Evolutionary conservation across 2,113 vertebrate genomes (phyloP), one percentile per base, ranked within the genome.

Genomic region (Cebus imitator): DNA sequence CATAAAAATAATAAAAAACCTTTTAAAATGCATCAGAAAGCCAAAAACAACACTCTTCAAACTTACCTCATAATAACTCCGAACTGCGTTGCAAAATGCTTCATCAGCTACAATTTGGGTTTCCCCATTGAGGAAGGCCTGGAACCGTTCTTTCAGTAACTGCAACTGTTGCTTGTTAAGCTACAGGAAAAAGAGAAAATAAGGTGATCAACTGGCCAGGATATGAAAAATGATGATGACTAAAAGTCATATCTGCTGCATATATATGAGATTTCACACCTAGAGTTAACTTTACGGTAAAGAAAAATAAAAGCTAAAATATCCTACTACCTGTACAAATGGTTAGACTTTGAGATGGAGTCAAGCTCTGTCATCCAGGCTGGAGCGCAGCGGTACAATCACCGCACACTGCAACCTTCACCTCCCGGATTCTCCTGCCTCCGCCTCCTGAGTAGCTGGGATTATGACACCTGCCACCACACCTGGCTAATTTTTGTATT

Each of bases 151-250:
- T 98, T 99, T 99, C 95, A 99, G 98, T 2, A 98, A 98, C 98
- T 99, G 99, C 30, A 99, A 97, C 94, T 99, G 99, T 96, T 99
- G 99, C 97, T 99, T 99, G 98, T 99, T 99, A 95, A 99, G 99
- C 99, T 99, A 92, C 10, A 88, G 72, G 93, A 72, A 43, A 64
- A 87, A 88, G 45, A 87, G 37, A n/a, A 32, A 76, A 73, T 23
- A 81, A 85, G 8, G 20, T 81, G 10, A 88, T 83, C 92, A 82
- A 73, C 40, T 6, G 89, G 72, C 8, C 32, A 64, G 30, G 40
- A 6, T 3, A 14, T 68, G 18, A 75, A 64, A 89, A 79, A 20
- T 0, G 68, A 91, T 35, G 3, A 55, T 48, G 78, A 57, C 25
- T 18, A 72, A 91, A 85, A 57, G 17, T 72, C 73, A 5, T 25